phyloP scores from a whole-genome alignment of 2,888 invertebrate species.

The Mantis religiosa region DNA sequence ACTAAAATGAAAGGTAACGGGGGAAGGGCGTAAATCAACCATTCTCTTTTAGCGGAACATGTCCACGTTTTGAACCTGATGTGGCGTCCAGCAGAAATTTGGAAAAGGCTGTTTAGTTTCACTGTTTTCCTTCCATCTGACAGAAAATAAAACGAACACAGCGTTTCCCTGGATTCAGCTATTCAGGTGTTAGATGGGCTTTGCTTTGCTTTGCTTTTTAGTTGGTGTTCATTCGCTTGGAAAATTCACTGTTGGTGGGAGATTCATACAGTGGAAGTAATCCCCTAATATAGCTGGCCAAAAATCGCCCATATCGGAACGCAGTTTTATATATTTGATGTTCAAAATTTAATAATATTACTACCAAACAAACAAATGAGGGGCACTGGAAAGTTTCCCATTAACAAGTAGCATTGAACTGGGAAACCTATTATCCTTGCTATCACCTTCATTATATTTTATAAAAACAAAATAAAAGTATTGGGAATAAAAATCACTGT shows the following conservation, averaged over 20 bases:
- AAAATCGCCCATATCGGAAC: no score
- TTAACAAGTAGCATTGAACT: no score
- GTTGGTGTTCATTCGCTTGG: not conserved
- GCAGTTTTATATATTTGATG: no score
- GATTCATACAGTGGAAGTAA: not conserved
- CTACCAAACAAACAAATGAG: no score
- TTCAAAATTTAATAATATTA: no score
- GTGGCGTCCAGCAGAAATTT: not conserved
- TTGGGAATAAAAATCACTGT: no score
- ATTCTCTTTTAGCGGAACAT: not conserved
- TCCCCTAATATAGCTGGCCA: not conserved
- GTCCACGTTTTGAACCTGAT: not conserved
- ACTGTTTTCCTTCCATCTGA: not conserved
- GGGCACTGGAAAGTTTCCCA: no score
- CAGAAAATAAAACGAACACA: not conserved
- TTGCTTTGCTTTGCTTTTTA: not conserved
- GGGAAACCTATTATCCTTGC: no score
- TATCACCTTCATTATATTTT: no score
- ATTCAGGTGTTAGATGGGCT: not conserved
- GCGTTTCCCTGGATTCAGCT: not conserved
- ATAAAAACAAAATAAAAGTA: no score
- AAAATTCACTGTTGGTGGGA: not conserved
- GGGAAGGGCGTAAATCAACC: not conserved
- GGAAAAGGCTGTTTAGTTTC: not conserved
- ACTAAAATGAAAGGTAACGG: not conserved